Conservation (phyloP, 2,113 vertebrate genomes). For the Brienomyrus brachyistius region DNA sequence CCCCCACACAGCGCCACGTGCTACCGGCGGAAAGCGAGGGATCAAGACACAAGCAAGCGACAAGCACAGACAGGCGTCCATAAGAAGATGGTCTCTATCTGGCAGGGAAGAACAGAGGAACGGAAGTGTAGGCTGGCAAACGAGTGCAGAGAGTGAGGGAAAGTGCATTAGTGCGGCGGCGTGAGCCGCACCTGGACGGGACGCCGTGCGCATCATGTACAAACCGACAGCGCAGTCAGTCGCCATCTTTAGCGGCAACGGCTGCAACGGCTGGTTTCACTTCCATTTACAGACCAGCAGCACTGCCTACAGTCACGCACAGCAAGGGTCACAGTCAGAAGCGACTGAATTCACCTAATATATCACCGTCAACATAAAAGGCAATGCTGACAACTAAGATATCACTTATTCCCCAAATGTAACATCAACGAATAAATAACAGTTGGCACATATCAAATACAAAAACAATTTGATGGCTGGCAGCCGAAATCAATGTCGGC, state of each 20-base stretch:
- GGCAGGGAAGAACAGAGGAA: not conserved
- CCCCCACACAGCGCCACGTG: slow-evolving; percentile 84
- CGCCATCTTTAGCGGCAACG: slow-evolving; percentile 67
- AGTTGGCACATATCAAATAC: not conserved
- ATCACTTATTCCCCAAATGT: not conserved
- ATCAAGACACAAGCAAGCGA: slow-evolving; percentile 65
- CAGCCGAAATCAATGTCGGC: not conserved
- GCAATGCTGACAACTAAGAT: not conserved
- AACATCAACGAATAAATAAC: not conserved
- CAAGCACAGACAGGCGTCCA: not conserved
- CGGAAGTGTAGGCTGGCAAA: not conserved
- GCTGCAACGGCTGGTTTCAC: slow-evolving; percentile 46
- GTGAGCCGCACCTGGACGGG: slow-evolving; percentile 64
- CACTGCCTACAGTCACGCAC: not conserved
- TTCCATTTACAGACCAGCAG: not conserved
- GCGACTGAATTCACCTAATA: not conserved
- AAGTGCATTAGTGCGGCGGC: not conserved
- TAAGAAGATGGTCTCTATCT: not conserved
- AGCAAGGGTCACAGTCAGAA: not conserved
- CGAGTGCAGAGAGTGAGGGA: not conserved
- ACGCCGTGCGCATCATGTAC: slow-evolving; percentile 72
- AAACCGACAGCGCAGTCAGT: slow-evolving; percentile 79
- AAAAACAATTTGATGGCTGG: not conserved
- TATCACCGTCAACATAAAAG: not conserved
- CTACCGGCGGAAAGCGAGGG: slow-evolving; percentile 72